Base-by-base conservation (phyloP, 1,140 invertebrate species). In the Ganaspis sp. region DNA sequence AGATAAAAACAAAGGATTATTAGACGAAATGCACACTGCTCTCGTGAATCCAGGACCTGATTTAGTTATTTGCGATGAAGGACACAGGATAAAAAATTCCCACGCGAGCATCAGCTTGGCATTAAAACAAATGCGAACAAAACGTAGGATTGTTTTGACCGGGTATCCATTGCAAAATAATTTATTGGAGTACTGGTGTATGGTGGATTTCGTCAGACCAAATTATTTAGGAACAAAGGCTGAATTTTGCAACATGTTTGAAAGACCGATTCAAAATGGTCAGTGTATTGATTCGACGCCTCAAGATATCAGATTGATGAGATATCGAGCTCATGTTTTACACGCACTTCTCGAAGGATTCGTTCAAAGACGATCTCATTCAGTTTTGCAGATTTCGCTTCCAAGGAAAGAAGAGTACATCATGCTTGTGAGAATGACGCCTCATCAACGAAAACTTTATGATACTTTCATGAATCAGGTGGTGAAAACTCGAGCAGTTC, bases 81-180 rank as follows among this genome's bases (percentile, higher is more conserved):
- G 98, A 0, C 98, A 99, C 91, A 91, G 97, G n/a, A 98, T 99
- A 49, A 99, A 99, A 88, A 99, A 98, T 88, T 96, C 96, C 0
- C 97, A 98, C 84, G 97, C 98, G 8, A 97, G 97, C 73, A 98
- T 98, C 79, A 98, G 97, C 11, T 94, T 96, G 86, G 97, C 97
- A 2, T 91, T 99, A 15, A 98, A 98, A 89, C 95, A 97, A 84
- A 98, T 99, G 91, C 92, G 95, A 76, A 98, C 97, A 1, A 97
- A 96, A 86, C 92, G 98, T 26, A 92, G 98, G 71, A 94, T 99
- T 21, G 97, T 99, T 1, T 91, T 99, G 5, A 99, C 98, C 9
- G 98, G 98, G 17, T 98, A 98, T 93, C 98, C 98, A 0, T 88
- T 99, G n/a, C 98, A 99, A 90, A 99, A 99, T 89, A 99, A 99